Percentiles rank a stretch among this genome's conserved stretches.
Evolutionary conservation across 2,888 invertebrate species (phyloP).

Genomic region (Bruchidius siliquastri): DNA sequence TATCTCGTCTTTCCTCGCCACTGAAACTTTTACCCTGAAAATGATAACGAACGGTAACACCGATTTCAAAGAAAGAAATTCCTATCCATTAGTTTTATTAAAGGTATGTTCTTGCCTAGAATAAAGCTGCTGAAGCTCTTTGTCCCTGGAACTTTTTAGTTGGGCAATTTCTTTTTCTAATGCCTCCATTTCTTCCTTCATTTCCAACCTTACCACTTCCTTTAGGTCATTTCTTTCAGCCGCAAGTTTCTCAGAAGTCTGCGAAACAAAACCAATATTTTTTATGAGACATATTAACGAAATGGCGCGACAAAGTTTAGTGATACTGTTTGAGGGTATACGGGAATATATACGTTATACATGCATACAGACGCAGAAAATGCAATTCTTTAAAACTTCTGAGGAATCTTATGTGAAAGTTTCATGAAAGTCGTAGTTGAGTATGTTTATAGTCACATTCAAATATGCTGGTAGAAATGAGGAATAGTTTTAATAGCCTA

Average conservation of each 20-base stretch:
- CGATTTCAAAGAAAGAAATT: neutral
- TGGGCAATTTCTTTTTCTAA: conserved; percentile 59
- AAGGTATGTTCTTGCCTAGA: conserved; percentile 55
- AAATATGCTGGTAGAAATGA: too few relatives aligned
- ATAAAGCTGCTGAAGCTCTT: conserved; percentile 74
- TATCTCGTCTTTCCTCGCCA: conserved; percentile 74
- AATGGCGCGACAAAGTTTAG: neutral
- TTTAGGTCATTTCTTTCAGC: conserved; percentile 55
- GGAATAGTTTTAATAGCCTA: too few relatives aligned
- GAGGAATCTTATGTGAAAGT: too few relatives aligned
- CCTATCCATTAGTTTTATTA: neutral
- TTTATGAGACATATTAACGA: neutral
- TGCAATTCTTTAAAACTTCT: neutral
- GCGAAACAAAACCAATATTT: conserved; percentile 14
- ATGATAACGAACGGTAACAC: neutral
- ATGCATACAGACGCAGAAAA: neutral
- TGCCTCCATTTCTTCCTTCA: conserved; percentile 58
- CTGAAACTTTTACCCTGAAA: conserved; percentile 71
- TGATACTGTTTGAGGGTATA: neutral
- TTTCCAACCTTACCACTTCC: conserved; percentile 58
- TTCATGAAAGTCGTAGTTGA: too few relatives aligned
- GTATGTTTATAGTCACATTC: too few relatives aligned
- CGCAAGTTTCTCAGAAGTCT: conserved; percentile 50
- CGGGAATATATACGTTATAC: neutral
- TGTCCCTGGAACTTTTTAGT: conserved; percentile 60